Evolutionary conservation across 2,113 vertebrate genomes (phyloP), one percentile per base, ranked within the genome.

Genomic region (Todiramphus chloris): DNA sequence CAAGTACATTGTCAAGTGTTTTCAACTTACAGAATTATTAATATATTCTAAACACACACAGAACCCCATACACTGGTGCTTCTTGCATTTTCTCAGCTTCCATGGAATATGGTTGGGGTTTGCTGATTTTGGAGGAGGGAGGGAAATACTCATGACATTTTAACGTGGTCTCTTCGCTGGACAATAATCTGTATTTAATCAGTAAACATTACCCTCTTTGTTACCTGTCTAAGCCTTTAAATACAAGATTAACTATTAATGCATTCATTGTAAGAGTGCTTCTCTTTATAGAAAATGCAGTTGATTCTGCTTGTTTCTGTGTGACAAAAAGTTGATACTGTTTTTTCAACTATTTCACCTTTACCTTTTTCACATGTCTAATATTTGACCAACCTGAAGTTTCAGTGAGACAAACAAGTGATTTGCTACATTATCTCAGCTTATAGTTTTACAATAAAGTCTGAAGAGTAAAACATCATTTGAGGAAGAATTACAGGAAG

Each of bases 221-320:
- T 59, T 85, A 89, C 30, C 41, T 70, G 44, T 39, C 20, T 78
- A 89, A 87, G 56, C 11, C 56, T 92, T 86, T 77, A 89, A 93
- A 86, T 35, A 83, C 11, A 86, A 80, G 50, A 89, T 55, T 67
- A 92, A 66, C 30, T 66, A 74, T 31, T 48, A 76, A 80, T 70
- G 55, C 11, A 67, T 58, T 74, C 83, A 58, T 51, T 86, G 25
- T 18, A 91, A 46, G 17, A 28, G 39, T 58, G 8, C 28, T 86
- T 66, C 75, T 80, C 66, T 80, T 66, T 46, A 48, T 13, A 7
- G 56, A 90, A 90, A 92, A 90, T 9, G 9, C 21, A 39, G 18
- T 73, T 50, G 16, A 90, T 94, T 87, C 55, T 66, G 16, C 30
- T 30, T 88, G 50, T 41, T 77, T 80, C n/a, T 24, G 1, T 41